Evolutionary conservation across 2,888 invertebrate species (phyloP).

Genomic region (Camptogramma bilineatum): DNA sequence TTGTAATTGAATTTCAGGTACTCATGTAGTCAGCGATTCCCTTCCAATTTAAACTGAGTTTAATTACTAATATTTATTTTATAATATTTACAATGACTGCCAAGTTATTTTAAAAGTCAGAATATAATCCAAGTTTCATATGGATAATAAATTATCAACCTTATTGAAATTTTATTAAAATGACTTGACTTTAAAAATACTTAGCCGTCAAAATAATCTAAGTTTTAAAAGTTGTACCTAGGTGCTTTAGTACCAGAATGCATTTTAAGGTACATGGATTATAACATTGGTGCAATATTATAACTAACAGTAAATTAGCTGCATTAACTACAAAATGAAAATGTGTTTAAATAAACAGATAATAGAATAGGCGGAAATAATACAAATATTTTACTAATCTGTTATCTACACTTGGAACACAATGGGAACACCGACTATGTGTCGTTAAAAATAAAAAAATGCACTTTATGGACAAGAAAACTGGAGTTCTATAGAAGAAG

Average conservation of each 20-base stretch:
- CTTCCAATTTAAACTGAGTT: constrained; percentile 60
- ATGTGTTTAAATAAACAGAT: constrained; percentile 10
- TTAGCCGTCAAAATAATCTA: constrained; percentile 35
- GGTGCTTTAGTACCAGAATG: constrained; percentile 62
- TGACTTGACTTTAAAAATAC: constrained; percentile 44
- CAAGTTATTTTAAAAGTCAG: constrained; percentile 49
- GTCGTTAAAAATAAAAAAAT: constrained; percentile 7
- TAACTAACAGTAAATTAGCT: constrained; percentile 15
- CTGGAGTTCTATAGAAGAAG: constrained; percentile 3
- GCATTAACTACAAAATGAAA: constrained; percentile 6
- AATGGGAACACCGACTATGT: constrained; percentile 11
- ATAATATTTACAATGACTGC: constrained; percentile 69
- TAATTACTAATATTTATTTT: constrained; percentile 45
- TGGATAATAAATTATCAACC: not conserved
- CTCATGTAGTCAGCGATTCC: constrained; percentile 75
- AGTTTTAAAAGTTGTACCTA: constrained; percentile 71
- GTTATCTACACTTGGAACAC: constrained; percentile 11
- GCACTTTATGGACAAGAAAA: not conserved
- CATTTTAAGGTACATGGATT: constrained; percentile 24
- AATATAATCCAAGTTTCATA: not conserved
- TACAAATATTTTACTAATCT: constrained; percentile 23
- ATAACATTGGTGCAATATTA: constrained; percentile 29
- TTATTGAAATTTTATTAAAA: not conserved
- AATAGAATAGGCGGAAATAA: constrained; percentile 41
- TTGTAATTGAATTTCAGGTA: constrained; percentile 84